phyloP scores from a whole-genome alignment of 1,140 invertebrate species.

The Wasmannia auropunctata region DNA sequence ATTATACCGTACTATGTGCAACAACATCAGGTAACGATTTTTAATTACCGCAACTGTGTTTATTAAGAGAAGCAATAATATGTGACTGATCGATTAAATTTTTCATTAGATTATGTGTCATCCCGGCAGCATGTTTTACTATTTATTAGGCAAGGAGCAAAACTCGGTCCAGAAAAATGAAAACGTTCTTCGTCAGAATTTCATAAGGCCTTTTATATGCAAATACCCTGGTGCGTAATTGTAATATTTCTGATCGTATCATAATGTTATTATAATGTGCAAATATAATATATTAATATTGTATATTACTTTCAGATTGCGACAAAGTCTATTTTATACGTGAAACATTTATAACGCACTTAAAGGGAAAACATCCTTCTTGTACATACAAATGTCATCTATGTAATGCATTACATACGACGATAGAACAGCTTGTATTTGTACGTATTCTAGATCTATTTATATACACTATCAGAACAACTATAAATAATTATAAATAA shows the following conservation, averaged over 20 bases:
- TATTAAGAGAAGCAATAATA: neutral
- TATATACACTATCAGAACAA: neutral
- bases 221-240: conserved; percentile 73
- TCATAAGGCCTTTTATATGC: conserved; percentile 80
- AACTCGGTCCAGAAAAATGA: conserved; percentile 62
- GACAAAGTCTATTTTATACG: conserved; percentile 80
- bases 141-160: conserved; percentile 60
- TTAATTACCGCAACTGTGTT: neutral
- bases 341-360: conserved; percentile 80
- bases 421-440: conserved; percentile 73
- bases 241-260: neutral
- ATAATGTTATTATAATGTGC: neutral
- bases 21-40: conserved; percentile 84
- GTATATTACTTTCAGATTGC: conserved; percentile 81
- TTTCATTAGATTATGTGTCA: conserved; percentile 58
- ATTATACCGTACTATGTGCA: conserved; percentile 85
- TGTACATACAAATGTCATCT: conserved; percentile 77
- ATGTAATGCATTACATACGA: conserved; percentile 70
- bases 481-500: neutral
- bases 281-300: neutral
- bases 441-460: conserved; percentile 63
- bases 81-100: neutral
- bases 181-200: conserved; percentile 71
- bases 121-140: conserved; percentile 35
- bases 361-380: conserved; percentile 78